Conservation (phyloP, 2,113 vertebrate genomes). For the Ophthalmolycus amberensis region DNA sequence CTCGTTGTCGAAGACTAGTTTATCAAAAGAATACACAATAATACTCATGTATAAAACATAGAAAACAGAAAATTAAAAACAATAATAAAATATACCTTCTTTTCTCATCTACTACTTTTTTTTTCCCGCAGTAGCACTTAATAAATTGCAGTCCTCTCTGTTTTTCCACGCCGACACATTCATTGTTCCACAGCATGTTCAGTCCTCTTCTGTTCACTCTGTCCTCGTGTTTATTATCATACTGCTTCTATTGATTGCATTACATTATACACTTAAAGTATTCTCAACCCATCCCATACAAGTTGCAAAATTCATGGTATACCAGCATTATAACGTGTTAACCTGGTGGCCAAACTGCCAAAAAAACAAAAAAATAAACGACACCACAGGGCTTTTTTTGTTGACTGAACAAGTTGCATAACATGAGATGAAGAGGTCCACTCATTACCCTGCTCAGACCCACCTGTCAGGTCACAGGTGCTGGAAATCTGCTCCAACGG, state of each 20-base stretch:
- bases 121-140: conserved; percentile 47
- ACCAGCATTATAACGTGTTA: conserved; percentile 20
- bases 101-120: conserved; percentile 54
- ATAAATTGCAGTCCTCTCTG: conserved; percentile 72
- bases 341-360: not conserved
- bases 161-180: conserved; percentile 38
- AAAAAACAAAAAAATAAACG: not conserved
- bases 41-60: conserved; percentile 76
- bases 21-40: conserved; percentile 78
- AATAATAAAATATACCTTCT: conserved; percentile 82
- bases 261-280: conserved; percentile 19
- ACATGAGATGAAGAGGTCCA: conserved; percentile 41
- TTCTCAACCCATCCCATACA: conserved; percentile 11
- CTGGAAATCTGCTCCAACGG: conserved; percentile 26
- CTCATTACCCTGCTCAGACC: conserved; percentile 41
- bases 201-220: conserved; percentile 34
- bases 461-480: conserved; percentile 30
- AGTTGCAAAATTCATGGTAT: not conserved
- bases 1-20: conserved; percentile 69
- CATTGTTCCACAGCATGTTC: conserved; percentile 26
- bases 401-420: conserved; percentile 47
- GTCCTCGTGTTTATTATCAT: conserved; percentile 13
- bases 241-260: conserved; percentile 2
- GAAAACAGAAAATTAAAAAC: conserved; percentile 66
- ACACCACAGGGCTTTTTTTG: conserved; percentile 23